phyloP scores from a whole-genome alignment of 2,888 invertebrate genomes.

The Melinaea menophilus region DNA sequence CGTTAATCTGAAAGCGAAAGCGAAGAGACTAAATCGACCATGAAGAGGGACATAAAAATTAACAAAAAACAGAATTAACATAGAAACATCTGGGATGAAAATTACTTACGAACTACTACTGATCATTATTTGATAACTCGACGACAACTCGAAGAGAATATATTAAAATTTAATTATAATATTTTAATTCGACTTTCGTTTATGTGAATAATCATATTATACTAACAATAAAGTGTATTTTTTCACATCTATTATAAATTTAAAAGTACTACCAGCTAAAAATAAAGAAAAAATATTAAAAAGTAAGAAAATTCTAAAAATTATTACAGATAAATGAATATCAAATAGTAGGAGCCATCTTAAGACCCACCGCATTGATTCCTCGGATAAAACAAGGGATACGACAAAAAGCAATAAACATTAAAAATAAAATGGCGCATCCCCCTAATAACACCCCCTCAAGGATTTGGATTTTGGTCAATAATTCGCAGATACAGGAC shows the following conservation, averaged over 20 bases:
- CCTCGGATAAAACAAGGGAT: slow-evolving; percentile 62
- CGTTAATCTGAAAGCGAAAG: slow-evolving; percentile 68
- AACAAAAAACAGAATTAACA: slow-evolving; percentile 78
- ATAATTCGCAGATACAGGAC: slow-evolving; percentile 13
- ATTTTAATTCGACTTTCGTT: too few relatives aligned
- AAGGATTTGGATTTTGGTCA: slow-evolving; percentile 23
- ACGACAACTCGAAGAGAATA: background rate
- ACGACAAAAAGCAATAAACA: slow-evolving; percentile 72
- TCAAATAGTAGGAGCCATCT: slow-evolving; percentile 45
- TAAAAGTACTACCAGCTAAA: too few relatives aligned
- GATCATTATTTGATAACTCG: slow-evolving; percentile 15
- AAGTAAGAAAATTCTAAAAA: too few relatives aligned
- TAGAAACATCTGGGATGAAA: slow-evolving; percentile 75
- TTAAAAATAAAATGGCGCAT: slow-evolving; percentile 73
- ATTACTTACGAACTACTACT: slow-evolving; percentile 52
- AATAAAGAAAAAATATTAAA: too few relatives aligned
- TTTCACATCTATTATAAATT: too few relatives aligned
- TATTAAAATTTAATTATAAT: background rate
- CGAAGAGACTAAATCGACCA: slow-evolving; percentile 72
- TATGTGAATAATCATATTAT: too few relatives aligned
- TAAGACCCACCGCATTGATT: slow-evolving; percentile 68
- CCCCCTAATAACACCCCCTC: slow-evolving; percentile 42
- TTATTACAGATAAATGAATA: background rate
- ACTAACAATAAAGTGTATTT: too few relatives aligned
- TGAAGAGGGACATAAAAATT: slow-evolving; percentile 74